Conservation (phyloP, 2,113 vertebrate genomes). For the Ictalurus furcatus region DNA sequence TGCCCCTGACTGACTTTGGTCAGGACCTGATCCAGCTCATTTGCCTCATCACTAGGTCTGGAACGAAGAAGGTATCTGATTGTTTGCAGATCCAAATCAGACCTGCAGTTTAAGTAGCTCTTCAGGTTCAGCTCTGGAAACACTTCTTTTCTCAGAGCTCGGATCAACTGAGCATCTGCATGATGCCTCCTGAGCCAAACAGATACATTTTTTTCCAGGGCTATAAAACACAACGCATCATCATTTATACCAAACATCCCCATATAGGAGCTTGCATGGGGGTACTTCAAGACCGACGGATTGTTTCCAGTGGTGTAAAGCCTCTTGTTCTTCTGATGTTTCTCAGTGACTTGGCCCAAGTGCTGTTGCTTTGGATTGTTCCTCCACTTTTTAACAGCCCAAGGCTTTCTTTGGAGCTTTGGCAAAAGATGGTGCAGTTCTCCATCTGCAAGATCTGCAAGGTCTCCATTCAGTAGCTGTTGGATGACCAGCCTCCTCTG, state of each 20-base stretch:
- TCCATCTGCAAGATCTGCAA: slow-evolving; percentile 73
- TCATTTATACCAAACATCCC: slow-evolving; percentile 55
- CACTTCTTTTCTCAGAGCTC: slow-evolving; percentile 63
- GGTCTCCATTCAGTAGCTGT: slow-evolving; percentile 71
- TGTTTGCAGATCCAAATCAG: slow-evolving; percentile 69
- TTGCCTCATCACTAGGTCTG: slow-evolving; percentile 64
- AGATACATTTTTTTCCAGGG: slow-evolving; percentile 63
- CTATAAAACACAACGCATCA: slow-evolving; percentile 61
- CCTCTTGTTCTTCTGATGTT: slow-evolving; percentile 51
- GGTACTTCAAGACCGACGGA: slow-evolving; percentile 52
- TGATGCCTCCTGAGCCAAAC: slow-evolving; percentile 57
- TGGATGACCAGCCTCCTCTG: slow-evolving; percentile 67
- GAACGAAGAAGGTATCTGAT: slow-evolving; percentile 65
- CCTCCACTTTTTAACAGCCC: slow-evolving; percentile 49
- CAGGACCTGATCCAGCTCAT: slow-evolving; percentile 65
- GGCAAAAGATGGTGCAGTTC: slow-evolving; percentile 66
- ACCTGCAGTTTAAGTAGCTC: slow-evolving; percentile 75
- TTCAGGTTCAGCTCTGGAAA: slow-evolving; percentile 73
- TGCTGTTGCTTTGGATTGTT: slow-evolving; percentile 43
- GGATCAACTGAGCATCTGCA: slow-evolving; percentile 55
- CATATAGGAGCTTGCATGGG: slow-evolving; percentile 42
- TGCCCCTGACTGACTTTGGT: slow-evolving; percentile 57
- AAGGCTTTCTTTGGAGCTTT: slow-evolving; percentile 52
- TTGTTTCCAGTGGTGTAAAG: background rate
- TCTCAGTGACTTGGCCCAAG: slow-evolving; percentile 52